A percentile compares a stretch with the other conserved stretches of the same genome.
Conservation (phyloP, 2,113 vertebrate species). For the Artemisiospiza belli region DNA sequence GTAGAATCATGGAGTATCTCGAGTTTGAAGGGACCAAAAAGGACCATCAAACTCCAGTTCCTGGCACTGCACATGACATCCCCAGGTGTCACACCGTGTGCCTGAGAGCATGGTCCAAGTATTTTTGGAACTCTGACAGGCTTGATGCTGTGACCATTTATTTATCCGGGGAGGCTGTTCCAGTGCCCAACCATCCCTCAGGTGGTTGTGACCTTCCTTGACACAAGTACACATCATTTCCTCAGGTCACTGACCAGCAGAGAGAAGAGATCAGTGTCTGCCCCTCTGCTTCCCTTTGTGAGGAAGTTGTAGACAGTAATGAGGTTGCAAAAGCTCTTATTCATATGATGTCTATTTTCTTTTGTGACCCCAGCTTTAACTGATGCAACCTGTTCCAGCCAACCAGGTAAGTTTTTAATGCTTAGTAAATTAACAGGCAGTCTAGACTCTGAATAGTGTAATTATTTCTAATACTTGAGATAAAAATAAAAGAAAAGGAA, state of each 20-base stretch:
- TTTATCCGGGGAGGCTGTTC: background rate
- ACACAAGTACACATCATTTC: background rate
- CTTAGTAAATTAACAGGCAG: background rate
- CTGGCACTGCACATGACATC: background rate
- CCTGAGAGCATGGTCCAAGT: background rate
- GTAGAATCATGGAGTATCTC: background rate
- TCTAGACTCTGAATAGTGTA: background rate
- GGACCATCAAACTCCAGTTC: background rate
- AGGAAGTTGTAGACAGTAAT: background rate
- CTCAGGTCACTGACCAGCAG: background rate
- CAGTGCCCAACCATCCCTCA: background rate
- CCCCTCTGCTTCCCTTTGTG: background rate
- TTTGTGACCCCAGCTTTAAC: background rate
- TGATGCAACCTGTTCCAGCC: background rate
- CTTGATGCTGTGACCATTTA: background rate
- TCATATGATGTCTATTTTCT: background rate
- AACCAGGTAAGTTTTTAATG: background rate
- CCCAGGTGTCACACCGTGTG: background rate
- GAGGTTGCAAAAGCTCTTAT: background rate
- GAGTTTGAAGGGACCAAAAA: background rate
- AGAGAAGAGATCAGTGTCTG: background rate
- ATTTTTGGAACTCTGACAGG: background rate
- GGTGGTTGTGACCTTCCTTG: background rate
- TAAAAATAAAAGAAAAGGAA: background rate
- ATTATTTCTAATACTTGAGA: background rate